These are phyloP conservation scores for Agrenia bidenticulata DNA, from an alignment of 2,888 invertebrate genomes.

Conservation along the genomic window DNA sequence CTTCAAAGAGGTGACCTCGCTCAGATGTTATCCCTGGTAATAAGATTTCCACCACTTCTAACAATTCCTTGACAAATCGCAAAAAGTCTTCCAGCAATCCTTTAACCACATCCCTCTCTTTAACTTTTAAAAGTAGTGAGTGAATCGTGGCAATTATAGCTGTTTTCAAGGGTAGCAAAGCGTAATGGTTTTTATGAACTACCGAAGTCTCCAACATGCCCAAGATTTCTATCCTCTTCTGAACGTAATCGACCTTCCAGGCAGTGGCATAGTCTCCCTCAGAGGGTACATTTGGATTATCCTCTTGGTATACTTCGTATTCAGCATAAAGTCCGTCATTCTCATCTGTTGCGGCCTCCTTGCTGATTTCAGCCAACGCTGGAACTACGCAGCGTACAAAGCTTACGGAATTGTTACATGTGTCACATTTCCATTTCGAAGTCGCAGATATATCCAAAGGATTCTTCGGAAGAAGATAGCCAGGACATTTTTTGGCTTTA, in stretches of 20 bases:
- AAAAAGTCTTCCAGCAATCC: slow-evolving; percentile 18
- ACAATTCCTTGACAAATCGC: slow-evolving; percentile 23
- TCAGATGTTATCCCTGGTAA: slow-evolving; percentile 31
- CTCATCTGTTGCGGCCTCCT: slow-evolving; percentile 24
- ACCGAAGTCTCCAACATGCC: slow-evolving; percentile 9
- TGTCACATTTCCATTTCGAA: slow-evolving; percentile 26
- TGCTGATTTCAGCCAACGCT: slow-evolving; percentile 18
- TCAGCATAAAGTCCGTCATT: slow-evolving; percentile 24
- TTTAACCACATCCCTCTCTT: slow-evolving; percentile 20
- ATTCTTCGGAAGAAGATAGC: slow-evolving; percentile 25
- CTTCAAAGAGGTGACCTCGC: slow-evolving; percentile 18
- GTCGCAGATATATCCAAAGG: slow-evolving; percentile 21
- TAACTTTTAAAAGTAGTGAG: slow-evolving; percentile 19
- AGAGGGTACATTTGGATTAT: background rate
- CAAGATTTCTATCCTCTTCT: slow-evolving; percentile 20
- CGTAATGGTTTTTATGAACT: slow-evolving; percentile 35
- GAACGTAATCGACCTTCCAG: slow-evolving; percentile 17
- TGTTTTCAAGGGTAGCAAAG: slow-evolving; percentile 26
- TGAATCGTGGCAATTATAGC: slow-evolving; percentile 30
- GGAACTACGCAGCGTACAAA: slow-evolving; percentile 26
- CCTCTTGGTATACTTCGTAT: slow-evolving; percentile 28
- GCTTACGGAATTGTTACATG: slow-evolving; percentile 16
- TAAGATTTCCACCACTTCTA: slow-evolving; percentile 21
- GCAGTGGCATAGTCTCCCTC: slow-evolving; percentile 18
- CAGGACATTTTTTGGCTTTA: slow-evolving; percentile 23